Evolutionary conservation across 2,888 invertebrate species (phyloP), one percentile per base, ranked within the genome.

Genomic region (Coelinius sp.): DNA sequence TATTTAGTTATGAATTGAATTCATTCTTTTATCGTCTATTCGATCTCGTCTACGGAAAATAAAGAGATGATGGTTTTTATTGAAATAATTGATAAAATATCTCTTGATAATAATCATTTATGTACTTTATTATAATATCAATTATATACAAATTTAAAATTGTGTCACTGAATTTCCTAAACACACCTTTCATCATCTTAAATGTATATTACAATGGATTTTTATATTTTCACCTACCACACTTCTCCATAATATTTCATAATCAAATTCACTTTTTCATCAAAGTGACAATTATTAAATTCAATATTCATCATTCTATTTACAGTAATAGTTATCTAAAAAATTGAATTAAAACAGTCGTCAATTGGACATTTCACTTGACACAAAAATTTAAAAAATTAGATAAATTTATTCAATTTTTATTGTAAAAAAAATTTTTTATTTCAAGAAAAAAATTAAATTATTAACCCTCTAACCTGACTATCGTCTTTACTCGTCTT

Each of bases 131-230:
- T 85, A 78, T 83, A 82, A 84, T 85, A 84, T 84, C 82, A 85
- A 84, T 85, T 84, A 85, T 85, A 82, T 85, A 85, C 85, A 85
- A 85, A 84, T 84, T 84, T 83, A 82, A 82, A 84, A 84, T 84
- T 81, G 81, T 77, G 78, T 78, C 78, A 80, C 31, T 62, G 68
- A 70, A 70, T 70, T 71, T 72, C 41, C 70, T 73, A 71, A 75
- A 75, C 74, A 71, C 62, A 64, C 74, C 72, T 66, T 49, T 63
- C 31, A 73, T 67, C 68, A 70, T 71, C 73, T 74, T 77, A 73
- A 71, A 75, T 78, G 64, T 78, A 76, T 77, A 74, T 77, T 76
- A 78, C 75, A 78, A 70, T 70, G 69, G 71, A 75, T 77, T 75
- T 35, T 64, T 70, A 22, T 71, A 35, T 38, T 63, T 75, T 73